phyloP scores from a whole-genome alignment of 2,797 vertebrate species.

The Eurystomus glaucurus region DNA sequence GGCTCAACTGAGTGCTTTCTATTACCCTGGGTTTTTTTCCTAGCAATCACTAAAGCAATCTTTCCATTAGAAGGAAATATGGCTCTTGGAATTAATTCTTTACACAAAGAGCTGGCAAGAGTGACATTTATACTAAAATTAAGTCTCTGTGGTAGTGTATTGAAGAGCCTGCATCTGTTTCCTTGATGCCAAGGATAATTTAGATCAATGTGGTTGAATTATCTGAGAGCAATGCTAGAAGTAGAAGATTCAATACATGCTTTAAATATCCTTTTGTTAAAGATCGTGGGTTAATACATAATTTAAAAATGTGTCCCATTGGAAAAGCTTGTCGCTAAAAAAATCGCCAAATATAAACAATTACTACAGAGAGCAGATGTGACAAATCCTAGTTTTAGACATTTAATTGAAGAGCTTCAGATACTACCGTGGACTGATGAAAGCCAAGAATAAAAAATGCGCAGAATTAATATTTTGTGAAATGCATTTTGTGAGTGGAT shows the following conservation, averaged over 20 bases:
- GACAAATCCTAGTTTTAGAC: background rate
- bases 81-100: conserved; percentile 84
- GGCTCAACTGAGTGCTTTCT: conserved; percentile 78
- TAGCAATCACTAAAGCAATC: conserved; percentile 79
- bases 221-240: conserved; percentile 73
- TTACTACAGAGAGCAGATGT: background rate
- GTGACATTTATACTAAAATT: conserved; percentile 81
- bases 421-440: background rate
- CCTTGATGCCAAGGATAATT: conserved; percentile 81
- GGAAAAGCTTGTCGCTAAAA: background rate
- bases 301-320: conserved; percentile 6
- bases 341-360: background rate
- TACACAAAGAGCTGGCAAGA: conserved; percentile 81
- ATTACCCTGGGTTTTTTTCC: conserved; percentile 75
- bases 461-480: background rate
- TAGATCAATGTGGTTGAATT: conserved; percentile 87
- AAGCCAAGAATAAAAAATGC: background rate
- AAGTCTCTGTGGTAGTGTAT: conserved; percentile 78
- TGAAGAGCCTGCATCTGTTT: conserved; percentile 79
- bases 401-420: background rate
- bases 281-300: conserved; percentile 45
- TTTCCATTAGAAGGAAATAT: conserved; percentile 84
- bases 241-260: conserved; percentile 54
- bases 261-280: conserved; percentile 69
- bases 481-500: background rate